phyloP scores from a whole-genome alignment of 2,797 vertebrate genomes.

The Hypotaenidia okinawae region DNA sequence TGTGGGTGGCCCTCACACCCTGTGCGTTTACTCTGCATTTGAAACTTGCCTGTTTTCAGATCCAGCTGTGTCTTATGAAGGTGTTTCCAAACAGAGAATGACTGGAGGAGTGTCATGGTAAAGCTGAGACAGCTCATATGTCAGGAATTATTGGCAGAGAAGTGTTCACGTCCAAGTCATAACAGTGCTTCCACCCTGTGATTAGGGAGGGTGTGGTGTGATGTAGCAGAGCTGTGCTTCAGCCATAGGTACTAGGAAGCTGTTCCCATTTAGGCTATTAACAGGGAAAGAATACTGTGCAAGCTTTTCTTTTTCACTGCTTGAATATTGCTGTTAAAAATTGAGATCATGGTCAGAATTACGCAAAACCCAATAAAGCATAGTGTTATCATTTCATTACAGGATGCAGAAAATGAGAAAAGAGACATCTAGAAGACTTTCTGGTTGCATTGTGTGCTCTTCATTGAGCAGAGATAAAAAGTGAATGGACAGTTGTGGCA shows the following conservation, averaged over 20 bases:
- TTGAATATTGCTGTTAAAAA: slow-evolving; percentile 55
- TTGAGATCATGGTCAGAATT: slow-evolving; percentile 24
- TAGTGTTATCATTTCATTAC: neutral
- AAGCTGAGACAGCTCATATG: slow-evolving; percentile 32
- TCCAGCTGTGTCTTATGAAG: neutral
- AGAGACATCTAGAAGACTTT: neutral
- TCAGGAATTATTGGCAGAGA: slow-evolving; percentile 67
- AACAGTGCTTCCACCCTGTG: slow-evolving; percentile 67
- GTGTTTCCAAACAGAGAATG: neutral
- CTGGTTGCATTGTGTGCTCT: neutral
- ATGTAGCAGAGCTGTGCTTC: slow-evolving; percentile 47
- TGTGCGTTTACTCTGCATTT: neutral
- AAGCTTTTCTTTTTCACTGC: slow-evolving; percentile 50
- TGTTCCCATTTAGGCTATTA: slow-evolving; percentile 55
- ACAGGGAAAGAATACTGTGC: slow-evolving; percentile 15
- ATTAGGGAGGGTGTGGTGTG: slow-evolving; percentile 74
- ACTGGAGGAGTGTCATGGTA: slow-evolving; percentile 2
- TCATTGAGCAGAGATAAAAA: neutral
- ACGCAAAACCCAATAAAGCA: neutral
- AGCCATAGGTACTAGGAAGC: slow-evolving; percentile 32
- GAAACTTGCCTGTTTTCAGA: slow-evolving; percentile 10
- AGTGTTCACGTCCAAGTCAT: slow-evolving; percentile 33
- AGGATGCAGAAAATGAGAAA: neutral
- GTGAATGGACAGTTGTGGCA: neutral
- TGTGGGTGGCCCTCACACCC: neutral